Base-by-base conservation (phyloP, 2,888 invertebrate species). In the Scaptomyza polygonia region DNA sequence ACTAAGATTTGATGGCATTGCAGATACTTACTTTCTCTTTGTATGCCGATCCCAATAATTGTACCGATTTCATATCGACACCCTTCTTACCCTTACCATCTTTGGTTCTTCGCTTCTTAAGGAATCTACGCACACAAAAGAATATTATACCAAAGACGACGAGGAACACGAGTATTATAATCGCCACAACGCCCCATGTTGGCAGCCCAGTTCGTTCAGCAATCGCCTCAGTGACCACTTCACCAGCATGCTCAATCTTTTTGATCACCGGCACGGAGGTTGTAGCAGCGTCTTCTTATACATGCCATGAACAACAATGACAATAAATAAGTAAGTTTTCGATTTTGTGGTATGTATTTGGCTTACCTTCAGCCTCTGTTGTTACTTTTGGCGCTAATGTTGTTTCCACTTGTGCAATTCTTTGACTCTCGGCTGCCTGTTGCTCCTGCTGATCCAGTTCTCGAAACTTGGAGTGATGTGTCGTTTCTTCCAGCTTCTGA, bases 41-140 rank as follows among this genome's bases (percentile, higher is more conserved):
- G 94, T 98, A 98, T 69, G 98, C 97, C 88, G 97, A 97, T 89
- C 98, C 98, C 83, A 99, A 94, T 62, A 99, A 94, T 92, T 98
- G 98, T 90, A 99, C 98, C 92, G 97, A 97, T 93, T 98, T 98
- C 90, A 99, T 94, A 93, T 98, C 98, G 87, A 98, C 98, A 73
- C 97, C 97, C 92, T 97, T 97, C 77, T 97, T 97, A 92, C 98
- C 98, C 93, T 98, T 98, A 89, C 96, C 97, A 93, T 97, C 97
- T 94, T 97, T 97, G 93, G 97, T 96, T 85, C 97, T 95, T 90
- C 97, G 94, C 91, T 97, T 97, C 91, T 97, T 96, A 93, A 96
- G 96, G 93, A 97, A 97, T 93, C 97, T 94, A 91, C 97, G 94
- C 93, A 97, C 96, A 93, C 97, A 98, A 93, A 96, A 97, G 93